Conservation (phyloP, 2,113 vertebrate genomes). For the Myocastor coypus region DNA sequence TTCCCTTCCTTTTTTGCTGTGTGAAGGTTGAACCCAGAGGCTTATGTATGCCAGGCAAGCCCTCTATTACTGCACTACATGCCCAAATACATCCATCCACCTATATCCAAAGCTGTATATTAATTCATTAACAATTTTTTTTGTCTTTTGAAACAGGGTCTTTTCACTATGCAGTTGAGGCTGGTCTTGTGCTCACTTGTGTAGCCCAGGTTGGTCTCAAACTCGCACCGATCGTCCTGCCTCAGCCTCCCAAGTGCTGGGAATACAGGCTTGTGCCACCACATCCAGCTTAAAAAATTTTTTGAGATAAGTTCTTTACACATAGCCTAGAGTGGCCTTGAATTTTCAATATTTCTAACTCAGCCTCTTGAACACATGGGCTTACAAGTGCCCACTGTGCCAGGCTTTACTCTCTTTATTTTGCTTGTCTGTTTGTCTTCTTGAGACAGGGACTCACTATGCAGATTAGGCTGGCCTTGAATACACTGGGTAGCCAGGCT, state of each 20-base stretch:
- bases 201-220: too few species aligned
- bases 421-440: not conserved
- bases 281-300: too few species aligned
- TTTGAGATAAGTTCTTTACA: not conserved
- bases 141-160: too few species aligned
- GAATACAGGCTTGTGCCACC: too few species aligned
- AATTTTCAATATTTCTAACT: not conserved
- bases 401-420: not conserved
- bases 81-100: not conserved
- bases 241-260: too few species aligned
- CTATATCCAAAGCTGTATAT: not conserved
- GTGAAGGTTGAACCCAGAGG: not conserved
- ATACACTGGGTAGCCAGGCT: not conserved
- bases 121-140: not conserved
- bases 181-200: too few species aligned
- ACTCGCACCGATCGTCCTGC: too few species aligned
- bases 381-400: not conserved
- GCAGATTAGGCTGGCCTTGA: not conserved
- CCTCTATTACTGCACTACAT: not conserved
- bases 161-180: too few species aligned
- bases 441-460: not conserved
- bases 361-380: not conserved
- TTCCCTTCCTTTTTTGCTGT: not conserved
- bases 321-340: not conserved
- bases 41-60: not conserved